phyloP scores from a whole-genome alignment of 2,888 invertebrate genomes.

The Carcina quercana region DNA sequence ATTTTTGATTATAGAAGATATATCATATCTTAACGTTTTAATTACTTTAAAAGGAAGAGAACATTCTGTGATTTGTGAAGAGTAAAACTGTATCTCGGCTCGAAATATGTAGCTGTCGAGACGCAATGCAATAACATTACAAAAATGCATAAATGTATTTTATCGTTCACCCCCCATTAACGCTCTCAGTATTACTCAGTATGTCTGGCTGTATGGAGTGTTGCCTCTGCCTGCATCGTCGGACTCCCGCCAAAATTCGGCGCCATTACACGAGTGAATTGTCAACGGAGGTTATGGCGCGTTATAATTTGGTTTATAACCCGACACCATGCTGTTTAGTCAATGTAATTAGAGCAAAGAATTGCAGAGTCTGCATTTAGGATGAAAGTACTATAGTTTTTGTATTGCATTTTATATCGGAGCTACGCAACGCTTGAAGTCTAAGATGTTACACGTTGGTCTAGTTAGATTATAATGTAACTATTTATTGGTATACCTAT shows the following conservation, averaged over 20 bases:
- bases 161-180: slow-evolving; percentile 61
- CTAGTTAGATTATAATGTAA: too few relatives aligned
- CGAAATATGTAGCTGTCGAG: slow-evolving; percentile 13
- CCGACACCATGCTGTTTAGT: slow-evolving; percentile 53
- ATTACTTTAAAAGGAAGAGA: too few relatives aligned
- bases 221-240: slow-evolving; percentile 28
- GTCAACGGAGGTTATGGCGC: slow-evolving; percentile 65
- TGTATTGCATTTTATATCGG: too few relatives aligned
- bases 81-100: too few relatives aligned
- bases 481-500: too few relatives aligned
- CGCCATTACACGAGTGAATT: slow-evolving; percentile 69
- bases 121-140: slow-evolving; percentile 26
- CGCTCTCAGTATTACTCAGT: slow-evolving; percentile 42
- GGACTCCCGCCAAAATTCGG: slow-evolving; percentile 56
- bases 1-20: too few relatives aligned
- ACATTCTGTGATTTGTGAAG: too few relatives aligned
- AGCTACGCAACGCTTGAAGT: too few relatives aligned
- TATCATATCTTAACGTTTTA: too few relatives aligned
- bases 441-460: too few relatives aligned
- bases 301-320: slow-evolving; percentile 72
- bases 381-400: too few relatives aligned
- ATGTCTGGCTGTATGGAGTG: slow-evolving; percentile 38
- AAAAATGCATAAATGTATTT: slow-evolving; percentile 53
- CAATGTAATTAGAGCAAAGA: slow-evolving; percentile 46
- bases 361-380: too few relatives aligned